A percentile compares a stretch with the other conserved stretches of the same genome.
These are phyloP conservation scores for Lepilemur septentrionalis DNA, from an alignment of 2,797 vertebrate genomes.

Conservation along the genomic window DNA sequence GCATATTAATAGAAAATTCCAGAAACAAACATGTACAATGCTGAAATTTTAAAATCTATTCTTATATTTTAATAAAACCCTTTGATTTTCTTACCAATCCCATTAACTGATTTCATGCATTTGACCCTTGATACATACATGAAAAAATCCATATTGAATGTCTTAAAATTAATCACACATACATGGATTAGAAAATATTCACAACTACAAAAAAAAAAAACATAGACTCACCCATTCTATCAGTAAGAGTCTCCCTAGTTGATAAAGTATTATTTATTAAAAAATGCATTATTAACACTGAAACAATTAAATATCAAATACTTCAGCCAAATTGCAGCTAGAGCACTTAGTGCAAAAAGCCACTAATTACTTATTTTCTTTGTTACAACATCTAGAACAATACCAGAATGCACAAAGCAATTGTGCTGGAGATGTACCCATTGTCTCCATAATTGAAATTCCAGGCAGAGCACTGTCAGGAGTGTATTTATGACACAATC, in stretches of 20 bases:
- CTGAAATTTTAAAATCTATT: neutral
- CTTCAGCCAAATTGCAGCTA: constrained; percentile 4
- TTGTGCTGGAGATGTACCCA: constrained; percentile 19
- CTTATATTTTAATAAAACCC: neutral
- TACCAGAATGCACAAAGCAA: neutral
- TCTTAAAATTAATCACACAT: neutral
- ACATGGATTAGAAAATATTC: neutral
- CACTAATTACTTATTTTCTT: constrained; percentile 64
- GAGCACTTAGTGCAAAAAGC: constrained; percentile 37
- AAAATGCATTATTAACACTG: constrained; percentile 33
- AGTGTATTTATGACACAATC: constrained; percentile 42
- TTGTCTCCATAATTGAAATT: constrained; percentile 54
- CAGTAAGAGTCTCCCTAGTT: neutral
- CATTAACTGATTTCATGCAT: neutral
- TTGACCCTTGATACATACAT: neutral
- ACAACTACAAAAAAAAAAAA: neutral
- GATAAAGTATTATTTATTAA: neutral
- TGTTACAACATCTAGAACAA: constrained; percentile 10
- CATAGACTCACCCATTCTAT: neutral
- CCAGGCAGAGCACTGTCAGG: neutral
- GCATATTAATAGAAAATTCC: neutral
- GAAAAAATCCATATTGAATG: neutral
- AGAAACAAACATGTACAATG: neutral
- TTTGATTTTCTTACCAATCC: neutral
- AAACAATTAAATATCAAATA: constrained; percentile 60